phyloP scores from a whole-genome alignment of 2,888 invertebrate species.

The Encarsia formosa region DNA sequence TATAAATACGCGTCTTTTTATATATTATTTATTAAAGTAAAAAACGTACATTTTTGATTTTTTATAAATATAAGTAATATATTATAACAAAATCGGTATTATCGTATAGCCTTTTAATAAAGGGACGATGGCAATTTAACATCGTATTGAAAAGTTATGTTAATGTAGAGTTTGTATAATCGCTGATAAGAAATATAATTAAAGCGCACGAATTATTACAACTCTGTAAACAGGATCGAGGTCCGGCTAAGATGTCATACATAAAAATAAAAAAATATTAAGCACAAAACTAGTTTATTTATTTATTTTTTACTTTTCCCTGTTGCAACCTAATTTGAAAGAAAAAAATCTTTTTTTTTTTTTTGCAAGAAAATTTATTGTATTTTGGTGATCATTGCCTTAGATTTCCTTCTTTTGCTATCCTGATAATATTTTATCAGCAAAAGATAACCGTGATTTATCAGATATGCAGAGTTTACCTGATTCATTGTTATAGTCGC shows the following conservation, averaged over 20 bases:
- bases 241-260: constrained; percentile 13
- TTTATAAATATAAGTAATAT: constrained; percentile 10
- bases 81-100: neutral
- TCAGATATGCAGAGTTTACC: constrained; percentile 10
- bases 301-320: neutral
- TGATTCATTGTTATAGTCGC: constrained; percentile 2
- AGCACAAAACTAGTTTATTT: constrained; percentile 14
- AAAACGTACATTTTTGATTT: constrained; percentile 16
- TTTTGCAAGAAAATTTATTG: neutral
- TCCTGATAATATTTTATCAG: constrained; percentile 13
- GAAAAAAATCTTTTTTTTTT: neutral
- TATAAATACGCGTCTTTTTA: constrained; percentile 28
- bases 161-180: constrained; percentile 24
- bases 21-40: constrained; percentile 30
- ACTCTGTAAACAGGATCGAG: constrained; percentile 13
- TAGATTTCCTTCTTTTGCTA: neutral
- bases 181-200: constrained; percentile 24
- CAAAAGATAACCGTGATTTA: constrained; percentile 16
- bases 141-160: constrained; percentile 13
- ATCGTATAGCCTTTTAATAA: neutral
- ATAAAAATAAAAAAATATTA: constrained; percentile 17
- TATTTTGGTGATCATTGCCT: neutral
- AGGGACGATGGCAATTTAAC: neutral
- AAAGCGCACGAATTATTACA: constrained; percentile 19
- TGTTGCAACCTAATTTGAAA: neutral